Evolutionary conservation across 2,888 invertebrate species (phyloP).

Genomic region (Pelosia muscerda): DNA sequence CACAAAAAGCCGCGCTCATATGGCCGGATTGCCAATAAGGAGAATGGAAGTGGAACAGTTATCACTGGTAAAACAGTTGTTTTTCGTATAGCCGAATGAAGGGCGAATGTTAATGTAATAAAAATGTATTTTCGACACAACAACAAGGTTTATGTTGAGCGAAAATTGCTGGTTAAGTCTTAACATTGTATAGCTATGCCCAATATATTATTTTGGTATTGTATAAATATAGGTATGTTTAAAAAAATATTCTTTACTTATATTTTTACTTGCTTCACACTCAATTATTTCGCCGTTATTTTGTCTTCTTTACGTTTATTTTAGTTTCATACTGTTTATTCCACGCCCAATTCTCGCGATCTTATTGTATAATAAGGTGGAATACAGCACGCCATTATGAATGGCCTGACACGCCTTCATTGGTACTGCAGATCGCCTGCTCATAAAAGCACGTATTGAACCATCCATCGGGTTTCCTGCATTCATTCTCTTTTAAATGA

Average conservation of each 20-base stretch:
- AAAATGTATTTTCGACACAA: constrained; percentile 45
- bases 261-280: no score
- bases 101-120: constrained; percentile 49
- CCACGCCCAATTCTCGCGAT: background rate
- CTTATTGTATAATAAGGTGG: background rate
- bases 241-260: no score
- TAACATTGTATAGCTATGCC: no score
- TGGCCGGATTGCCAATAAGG: constrained; percentile 76
- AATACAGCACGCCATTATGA: background rate
- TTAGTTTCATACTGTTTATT: background rate
- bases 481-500: background rate
- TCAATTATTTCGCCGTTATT: background rate
- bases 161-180: background rate
- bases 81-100: constrained; percentile 57
- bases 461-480: background rate
- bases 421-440: background rate
- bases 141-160: constrained; percentile 18
- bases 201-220: no score
- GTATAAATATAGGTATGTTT: no score
- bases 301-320: background rate
- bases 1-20: constrained; percentile 68
- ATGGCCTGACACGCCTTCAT: background rate
- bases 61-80: constrained; percentile 64
- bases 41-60: constrained; percentile 71
- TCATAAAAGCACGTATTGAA: background rate